Conservation (phyloP, 2,888 invertebrate species). For the Drosophila kuntzei region DNA sequence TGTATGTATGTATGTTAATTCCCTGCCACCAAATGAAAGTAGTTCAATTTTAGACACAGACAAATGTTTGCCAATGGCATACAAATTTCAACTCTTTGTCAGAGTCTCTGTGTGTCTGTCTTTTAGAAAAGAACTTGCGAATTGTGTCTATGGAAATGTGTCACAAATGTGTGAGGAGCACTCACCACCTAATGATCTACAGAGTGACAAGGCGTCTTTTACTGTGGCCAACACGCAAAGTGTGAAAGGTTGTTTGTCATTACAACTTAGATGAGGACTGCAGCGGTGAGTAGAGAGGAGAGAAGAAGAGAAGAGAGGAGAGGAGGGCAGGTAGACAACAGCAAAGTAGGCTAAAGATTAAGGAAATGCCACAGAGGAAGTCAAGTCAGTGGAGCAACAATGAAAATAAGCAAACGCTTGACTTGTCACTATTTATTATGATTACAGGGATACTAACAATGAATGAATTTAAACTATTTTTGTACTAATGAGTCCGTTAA, state of each 20-base stretch:
- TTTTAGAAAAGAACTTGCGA: constrained; percentile 47
- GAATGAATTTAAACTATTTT: constrained; percentile 23
- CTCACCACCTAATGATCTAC: constrained; percentile 63
- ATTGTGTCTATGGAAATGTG: constrained; percentile 68
- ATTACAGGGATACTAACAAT: constrained; percentile 42
- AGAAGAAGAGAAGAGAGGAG: background rate
- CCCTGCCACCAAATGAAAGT: constrained; percentile 65
- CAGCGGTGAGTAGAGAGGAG: background rate
- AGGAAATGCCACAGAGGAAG: constrained; percentile 63
- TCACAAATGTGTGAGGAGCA: constrained; percentile 53
- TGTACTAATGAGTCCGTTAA: constrained; percentile 12
- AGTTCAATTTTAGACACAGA: constrained; percentile 67
- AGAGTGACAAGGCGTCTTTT: constrained; percentile 67
- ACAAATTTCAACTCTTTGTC: constrained; percentile 62
- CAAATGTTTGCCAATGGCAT: constrained; percentile 69
- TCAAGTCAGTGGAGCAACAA: constrained; percentile 59
- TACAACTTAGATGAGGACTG: constrained; percentile 3
- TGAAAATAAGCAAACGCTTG: constrained; percentile 37
- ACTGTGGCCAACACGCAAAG: constrained; percentile 37
- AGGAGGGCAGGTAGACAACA: constrained; percentile 9
- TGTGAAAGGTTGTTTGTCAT: constrained; percentile 74
- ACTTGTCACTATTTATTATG: constrained; percentile 40
- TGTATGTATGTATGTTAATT: constrained; percentile 76
- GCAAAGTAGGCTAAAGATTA: constrained; percentile 61
- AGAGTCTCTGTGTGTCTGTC: background rate